Base-by-base conservation (phyloP, 2,888 invertebrate genomes). In the Drosophila atroscutellata region DNA sequence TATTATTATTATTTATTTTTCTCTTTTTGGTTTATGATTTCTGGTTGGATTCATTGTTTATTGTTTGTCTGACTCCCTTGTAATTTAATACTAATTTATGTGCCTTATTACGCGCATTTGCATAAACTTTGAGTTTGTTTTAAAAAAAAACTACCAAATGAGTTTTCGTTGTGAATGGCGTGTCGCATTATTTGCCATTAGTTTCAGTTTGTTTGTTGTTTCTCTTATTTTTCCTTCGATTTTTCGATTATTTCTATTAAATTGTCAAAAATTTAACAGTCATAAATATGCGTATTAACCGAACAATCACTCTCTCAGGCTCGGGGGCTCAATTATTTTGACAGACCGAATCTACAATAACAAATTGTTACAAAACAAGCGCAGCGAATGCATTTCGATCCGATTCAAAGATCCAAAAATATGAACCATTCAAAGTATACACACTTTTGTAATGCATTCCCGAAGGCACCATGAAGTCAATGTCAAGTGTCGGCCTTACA, bases 21-120 rank as follows among this genome's bases (percentile, higher is more conserved):
- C n/a, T 39, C 42, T 36, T 68, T 59, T 59, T 63, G 63, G 56
- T 64, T 71, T 71, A 56, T 57, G 59, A 59, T 72, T 64, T 77
- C 49, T 57, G 36, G 37, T 20, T 39, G 28, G 24, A 26, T 34
- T 52, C 30, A 66, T 68, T 65, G 57, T 75, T 70, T 75, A 67
- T 79, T 77, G 74, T 74, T 58, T 34, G 73, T 11, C 69, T 54
- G 65, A 37, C 66, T 64, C 20, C 42, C 59, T 37, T 76, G 85
- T 90, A 83, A 90, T 85, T 89, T 90, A 90, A 89, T 86, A 89
- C 84, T 87, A 89, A 90, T 90, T 90, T 90, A 90, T 90, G 86
- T 75, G 81, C 79, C 77, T 86, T 83, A 88, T 86, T 86, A 82
- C 72, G 70, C 65, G 51, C 54, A 77, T 87, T 87, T 86, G 88